Evolutionary conservation across 2,113 vertebrate species (phyloP), one percentile per base, ranked within the genome.

Genomic region (Saccopteryx bilineata): DNA sequence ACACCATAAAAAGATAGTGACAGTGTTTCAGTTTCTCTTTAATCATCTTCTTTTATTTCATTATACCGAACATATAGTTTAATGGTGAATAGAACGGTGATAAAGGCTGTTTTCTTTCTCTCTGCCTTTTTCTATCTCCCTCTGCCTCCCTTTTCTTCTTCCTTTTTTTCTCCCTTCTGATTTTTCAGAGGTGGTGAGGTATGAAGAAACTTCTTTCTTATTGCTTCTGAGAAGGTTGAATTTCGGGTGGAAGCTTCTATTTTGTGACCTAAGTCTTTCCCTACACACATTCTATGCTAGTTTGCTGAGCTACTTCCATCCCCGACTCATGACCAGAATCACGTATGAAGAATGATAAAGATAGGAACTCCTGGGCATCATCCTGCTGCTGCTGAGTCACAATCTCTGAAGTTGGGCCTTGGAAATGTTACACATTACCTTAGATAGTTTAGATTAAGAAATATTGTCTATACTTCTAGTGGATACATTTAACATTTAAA

Each of bases 401-500:
- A 94, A 78, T 84, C 61, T 79, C 17, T 89, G 61, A 56, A 7
- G 19, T 11, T 8, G 31, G 9, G 17, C 8, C 9, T 84, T 50
- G 52, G 60, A 28, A 54, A 60, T 31, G 65, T 63, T 83, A 31
- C 15, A 60, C 65, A 52, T 66, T 86, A 19, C 24, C 63, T 93
- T 58, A 46, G 52, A 63, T 80, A 60, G n/a, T n/a, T n/a, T n/a
- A 60, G 14, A 18, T 74, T 80, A 17, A 80, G 46, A 86, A 80
- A 54, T 60, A 52, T 84, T 85, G 74, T 66, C 17, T 58, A 24
- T 33, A 10, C 50, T 50, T 82, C 23, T 33, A 71, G 7, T 24
- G 33, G 48, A 58, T 88, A 83, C 10, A 75, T 26, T 88, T 50
- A 91, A 65, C 39, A 88, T 78, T 23, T 91, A 82, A 91, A 86